Conservation (phyloP, 2,888 invertebrate genomes). For the Timema cristinae region DNA sequence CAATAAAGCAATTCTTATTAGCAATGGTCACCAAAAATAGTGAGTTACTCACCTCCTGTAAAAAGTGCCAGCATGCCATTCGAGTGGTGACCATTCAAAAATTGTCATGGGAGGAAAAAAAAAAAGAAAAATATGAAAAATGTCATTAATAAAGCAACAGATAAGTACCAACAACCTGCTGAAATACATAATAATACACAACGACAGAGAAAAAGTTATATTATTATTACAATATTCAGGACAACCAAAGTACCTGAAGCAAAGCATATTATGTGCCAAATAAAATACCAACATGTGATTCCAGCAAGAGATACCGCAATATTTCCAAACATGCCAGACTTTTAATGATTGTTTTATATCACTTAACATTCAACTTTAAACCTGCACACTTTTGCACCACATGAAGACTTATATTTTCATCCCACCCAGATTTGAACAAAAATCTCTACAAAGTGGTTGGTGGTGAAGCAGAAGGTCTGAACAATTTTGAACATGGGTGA, state of each 20-base stretch:
- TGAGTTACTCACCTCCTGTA: conserved; percentile 31
- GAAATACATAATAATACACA: conserved; percentile 18
- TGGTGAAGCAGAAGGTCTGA: no score
- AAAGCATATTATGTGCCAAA: conserved; percentile 21
- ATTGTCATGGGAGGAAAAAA: conserved; percentile 24
- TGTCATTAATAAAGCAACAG: conserved; percentile 30
- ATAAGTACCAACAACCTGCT: conserved; percentile 31
- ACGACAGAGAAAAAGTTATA: conserved; percentile 13
- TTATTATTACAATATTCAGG: conserved; percentile 9
- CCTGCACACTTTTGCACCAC: no score
- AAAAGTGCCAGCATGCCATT: conserved; percentile 28
- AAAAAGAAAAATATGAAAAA: conserved; percentile 25
- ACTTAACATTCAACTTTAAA: no score
- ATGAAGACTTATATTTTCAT: no score
- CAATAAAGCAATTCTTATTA: neutral
- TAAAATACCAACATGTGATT: conserved; percentile 13
- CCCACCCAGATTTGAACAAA: no score
- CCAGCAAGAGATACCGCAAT: no score
- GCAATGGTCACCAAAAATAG: conserved; percentile 23
- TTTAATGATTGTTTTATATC: no score
- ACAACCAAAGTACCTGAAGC: conserved; percentile 20
- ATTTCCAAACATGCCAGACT: no score
- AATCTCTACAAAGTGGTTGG: no score
- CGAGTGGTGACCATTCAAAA: conserved; percentile 31
- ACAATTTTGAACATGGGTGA: no score